phyloP scores from a whole-genome alignment of 2,888 invertebrate species.

The Parelbella ahira region DNA sequence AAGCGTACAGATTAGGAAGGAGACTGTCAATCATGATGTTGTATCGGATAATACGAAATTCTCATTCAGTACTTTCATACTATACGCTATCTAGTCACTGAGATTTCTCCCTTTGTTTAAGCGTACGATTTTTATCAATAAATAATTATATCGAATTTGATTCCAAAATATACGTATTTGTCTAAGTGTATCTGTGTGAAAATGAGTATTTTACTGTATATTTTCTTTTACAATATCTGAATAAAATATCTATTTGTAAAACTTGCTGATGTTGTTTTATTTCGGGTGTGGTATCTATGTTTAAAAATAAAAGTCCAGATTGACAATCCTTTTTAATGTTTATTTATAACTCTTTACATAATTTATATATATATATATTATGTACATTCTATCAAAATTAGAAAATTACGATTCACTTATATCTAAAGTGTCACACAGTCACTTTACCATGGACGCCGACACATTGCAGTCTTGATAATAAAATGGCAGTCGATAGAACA shows the following conservation, averaged over 20 bases:
- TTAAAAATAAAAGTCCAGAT: conserved; percentile 45
- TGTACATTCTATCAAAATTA: conserved; percentile 36
- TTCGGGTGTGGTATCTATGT: conserved; percentile 8
- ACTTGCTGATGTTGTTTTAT: conserved; percentile 40
- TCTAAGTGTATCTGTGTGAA: conserved; percentile 68
- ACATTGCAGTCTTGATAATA: conserved; percentile 34
- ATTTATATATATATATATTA: conserved; percentile 27
- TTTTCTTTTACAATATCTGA: conserved; percentile 75
- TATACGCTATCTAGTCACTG: conserved; percentile 41
- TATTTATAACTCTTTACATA: conserved; percentile 45
- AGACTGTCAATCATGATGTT: no score
- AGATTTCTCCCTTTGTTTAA: conserved; percentile 45
- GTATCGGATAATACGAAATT: no score
- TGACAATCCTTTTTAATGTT: conserved; percentile 46
- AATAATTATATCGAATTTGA: conserved; percentile 66
- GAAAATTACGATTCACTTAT: conserved; percentile 29
- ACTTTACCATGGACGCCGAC: conserved; percentile 26
- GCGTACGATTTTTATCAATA: conserved; percentile 38
- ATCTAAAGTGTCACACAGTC: conserved; percentile 30
- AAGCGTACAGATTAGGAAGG: no score
- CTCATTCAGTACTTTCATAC: no score
- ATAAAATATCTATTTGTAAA: conserved; percentile 74
- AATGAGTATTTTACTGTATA: conserved; percentile 64
- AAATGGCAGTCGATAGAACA: conserved; percentile 39
- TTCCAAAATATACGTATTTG: conserved; percentile 71